Evolutionary conservation across 2,888 invertebrate species (phyloP), one percentile per base, ranked within the genome.

Genomic region (Hypomecis punctinalis): DNA sequence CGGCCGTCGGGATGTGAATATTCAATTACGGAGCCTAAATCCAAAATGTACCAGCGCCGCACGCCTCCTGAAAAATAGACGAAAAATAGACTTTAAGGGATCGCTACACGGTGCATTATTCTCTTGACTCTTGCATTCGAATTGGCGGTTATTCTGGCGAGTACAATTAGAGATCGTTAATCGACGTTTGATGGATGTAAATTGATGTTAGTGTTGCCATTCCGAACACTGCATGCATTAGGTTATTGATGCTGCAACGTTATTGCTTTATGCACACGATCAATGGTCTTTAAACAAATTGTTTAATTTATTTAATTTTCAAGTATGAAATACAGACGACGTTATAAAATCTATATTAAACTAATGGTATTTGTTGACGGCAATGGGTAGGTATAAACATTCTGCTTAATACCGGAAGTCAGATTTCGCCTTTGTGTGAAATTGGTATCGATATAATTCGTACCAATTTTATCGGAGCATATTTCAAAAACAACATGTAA

Each of bases 21-120:
- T 88, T 89, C 86, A 85, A 88, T 88, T 85, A 86, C 80, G 71
- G 69, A 70, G 74, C 78, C 80, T 77, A 81, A 84, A 85, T 79
- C 79, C 75, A 76, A 72, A 77, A 78, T 67, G 66, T 55, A 35
- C 33, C 3, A 23, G 23, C 48, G 54, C 48, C 53, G 46, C 49
- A 58, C 55, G 46, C 59, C 35, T 42, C 43, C 57, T 39, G 6
- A 11, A 40, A 49, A 13, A 47, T 23, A 61, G 36, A 61, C 51
- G 67, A 52, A 82, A 75, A 80, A 72, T 72, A 65, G 63, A 80
- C 83, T 70, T 74, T 83, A 69, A 56, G 36, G 6, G 65, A 57
- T 66, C 60, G 35, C 46, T 62, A 63, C 69, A 74, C 52, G 52
- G 57, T 66, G 63, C 61, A 61, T 52, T 62, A 23, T 57, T 23